Evolutionary conservation across 1,140 invertebrate species (phyloP).

Genomic region (Zaprionus inermis): DNA sequence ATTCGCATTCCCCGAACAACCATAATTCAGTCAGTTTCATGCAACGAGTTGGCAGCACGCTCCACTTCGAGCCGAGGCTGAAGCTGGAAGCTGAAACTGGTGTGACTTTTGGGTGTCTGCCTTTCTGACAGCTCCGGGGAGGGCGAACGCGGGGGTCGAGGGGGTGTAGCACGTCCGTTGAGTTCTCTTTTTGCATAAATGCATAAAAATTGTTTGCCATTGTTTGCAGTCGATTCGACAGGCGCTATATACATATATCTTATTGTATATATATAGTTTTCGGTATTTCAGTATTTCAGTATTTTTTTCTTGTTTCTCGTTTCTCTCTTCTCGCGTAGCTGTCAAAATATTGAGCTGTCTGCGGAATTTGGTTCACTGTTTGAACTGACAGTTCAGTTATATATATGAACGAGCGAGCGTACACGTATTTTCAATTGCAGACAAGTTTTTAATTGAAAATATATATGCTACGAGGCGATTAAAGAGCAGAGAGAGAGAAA

Average conservation of each 20-base stretch:
- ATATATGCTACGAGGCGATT: constrained; percentile 12
- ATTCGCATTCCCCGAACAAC: constrained; percentile 36
- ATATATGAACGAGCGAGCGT: constrained; percentile 12
- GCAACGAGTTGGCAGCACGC: constrained; percentile 42
- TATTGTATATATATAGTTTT: not conserved
- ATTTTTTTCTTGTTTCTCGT: constrained; percentile 29
- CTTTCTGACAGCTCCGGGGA: constrained; percentile 62
- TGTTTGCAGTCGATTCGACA: constrained; percentile 63
- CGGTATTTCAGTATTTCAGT: constrained; percentile 14
- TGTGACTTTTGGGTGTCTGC: constrained; percentile 70
- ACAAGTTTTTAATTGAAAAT: constrained; percentile 75
- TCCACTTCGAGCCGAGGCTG: constrained; percentile 13
- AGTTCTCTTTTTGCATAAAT: constrained; percentile 73
- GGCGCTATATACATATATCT: constrained; percentile 8
- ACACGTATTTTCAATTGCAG: constrained; percentile 57
- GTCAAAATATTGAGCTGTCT: constrained; percentile 82
- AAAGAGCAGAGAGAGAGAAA: not conserved
- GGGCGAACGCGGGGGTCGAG: not conserved
- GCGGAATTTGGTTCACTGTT: constrained; percentile 45
- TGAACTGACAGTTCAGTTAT: constrained; percentile 48
- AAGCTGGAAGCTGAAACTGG: constrained; percentile 29
- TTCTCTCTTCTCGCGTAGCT: constrained; percentile 55
- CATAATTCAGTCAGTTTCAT: constrained; percentile 73
- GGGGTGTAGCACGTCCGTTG: constrained; percentile 13
- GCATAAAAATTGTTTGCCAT: constrained; percentile 81